Conservation (phyloP, 2,888 invertebrate genomes). For the Embidobia sp. region DNA sequence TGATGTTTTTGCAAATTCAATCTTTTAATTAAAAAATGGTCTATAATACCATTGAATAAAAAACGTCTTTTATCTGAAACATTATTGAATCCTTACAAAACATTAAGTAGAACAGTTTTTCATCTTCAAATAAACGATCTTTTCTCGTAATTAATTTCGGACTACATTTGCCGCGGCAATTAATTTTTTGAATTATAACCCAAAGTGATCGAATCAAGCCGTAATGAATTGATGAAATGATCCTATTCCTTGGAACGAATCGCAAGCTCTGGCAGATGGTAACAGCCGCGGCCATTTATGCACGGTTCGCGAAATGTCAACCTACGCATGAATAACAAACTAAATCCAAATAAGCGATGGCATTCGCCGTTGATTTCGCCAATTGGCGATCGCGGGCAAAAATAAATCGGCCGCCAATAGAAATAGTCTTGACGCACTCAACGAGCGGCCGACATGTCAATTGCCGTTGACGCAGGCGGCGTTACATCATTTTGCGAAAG, state of each 20-base stretch:
- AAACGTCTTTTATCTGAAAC: too few species aligned
- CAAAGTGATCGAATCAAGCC: too few species aligned
- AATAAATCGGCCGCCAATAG: slow-evolving; percentile 64
- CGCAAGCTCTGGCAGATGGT: slow-evolving; percentile 9
- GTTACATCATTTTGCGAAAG: slow-evolving; percentile 38
- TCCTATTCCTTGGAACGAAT: slow-evolving; percentile 19
- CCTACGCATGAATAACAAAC: slow-evolving; percentile 49
- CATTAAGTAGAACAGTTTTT: too few species aligned
- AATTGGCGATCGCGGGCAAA: slow-evolving; percentile 60
- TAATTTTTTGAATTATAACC: too few species aligned
- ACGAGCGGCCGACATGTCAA: slow-evolving; percentile 68
- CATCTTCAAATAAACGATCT: too few species aligned
- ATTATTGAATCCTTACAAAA: too few species aligned
- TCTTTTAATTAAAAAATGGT: too few species aligned
- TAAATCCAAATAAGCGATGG: slow-evolving; percentile 51
- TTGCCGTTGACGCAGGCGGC: slow-evolving; percentile 67
- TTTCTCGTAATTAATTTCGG: too few species aligned
- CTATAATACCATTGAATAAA: too few species aligned
- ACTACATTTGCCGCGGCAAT: too few species aligned
- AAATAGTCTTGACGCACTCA: slow-evolving; percentile 72
- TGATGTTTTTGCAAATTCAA: too few species aligned
- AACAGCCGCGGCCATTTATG: slow-evolving; percentile 27
- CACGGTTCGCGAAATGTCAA: slow-evolving; percentile 25
- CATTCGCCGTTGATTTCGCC: slow-evolving; percentile 57
- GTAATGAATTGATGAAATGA: slow-evolving; percentile 28